Base-by-base conservation (phyloP, 2,113 vertebrate genomes). In the Syngnathus scovelli region DNA sequence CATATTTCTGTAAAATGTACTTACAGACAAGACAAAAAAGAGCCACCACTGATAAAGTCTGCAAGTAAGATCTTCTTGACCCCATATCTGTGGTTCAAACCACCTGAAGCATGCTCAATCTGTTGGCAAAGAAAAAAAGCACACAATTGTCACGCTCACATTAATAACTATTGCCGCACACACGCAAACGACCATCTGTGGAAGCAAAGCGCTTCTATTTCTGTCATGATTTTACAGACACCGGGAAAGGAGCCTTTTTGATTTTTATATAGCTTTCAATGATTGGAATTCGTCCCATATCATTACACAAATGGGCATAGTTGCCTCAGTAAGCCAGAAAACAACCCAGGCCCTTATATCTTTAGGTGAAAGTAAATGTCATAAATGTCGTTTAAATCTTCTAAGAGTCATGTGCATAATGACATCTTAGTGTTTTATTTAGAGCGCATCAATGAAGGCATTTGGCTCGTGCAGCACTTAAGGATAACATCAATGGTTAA, bases 61-160 rank as follows among this genome's bases (percentile, higher is more conserved):
- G 80, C 66, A 76, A 55, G 74, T 62, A 33, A 41, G 80, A 80
- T 72, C 70, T 78, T 8, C 72, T 73, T 48, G 76, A 78, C 78
- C 75, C 80, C 91, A 91, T 92, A 77, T 74, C 87, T 80, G 86
- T 81, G 69, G 72, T 71, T 92, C 85, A 91, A 16, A 63, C 77
- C 71, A 78, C 78, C 79, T 79, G 78, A 83, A 78, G 76, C 86
- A 86, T 85, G 75, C 75, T 83, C 75, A 78, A 66, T 80, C 85
- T 89, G 86, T 77, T 75, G 79, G 70, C 75, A 84, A 69, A 72
- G n/a, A 33, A 33, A 33, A 33, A 78, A 78, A 54, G 81, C 58
- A 75, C 70, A 78, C 74, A 69, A 85, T 85, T 82, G 83, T 87
- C 80, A 88, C 54, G 75, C 67, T 74, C 74, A 69, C 79, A 80